A percentile compares a stretch with the other conserved stretches of the same genome.
Evolutionary conservation across 2,888 invertebrate species (phyloP).

Genomic region (Pogonocherus hispidulus): DNA sequence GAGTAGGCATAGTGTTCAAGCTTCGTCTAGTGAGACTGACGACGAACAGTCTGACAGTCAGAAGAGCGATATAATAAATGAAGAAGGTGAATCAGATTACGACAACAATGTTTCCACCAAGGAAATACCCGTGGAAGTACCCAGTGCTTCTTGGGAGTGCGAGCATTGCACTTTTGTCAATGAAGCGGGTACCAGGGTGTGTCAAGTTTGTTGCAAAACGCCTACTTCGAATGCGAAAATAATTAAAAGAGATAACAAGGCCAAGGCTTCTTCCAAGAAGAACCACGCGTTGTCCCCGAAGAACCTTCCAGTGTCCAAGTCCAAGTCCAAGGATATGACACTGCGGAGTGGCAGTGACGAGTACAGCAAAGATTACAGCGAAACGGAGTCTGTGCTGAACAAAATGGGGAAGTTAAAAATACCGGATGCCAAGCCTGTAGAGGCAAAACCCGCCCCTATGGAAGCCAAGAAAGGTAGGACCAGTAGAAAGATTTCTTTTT

Average conservation of each 20-base stretch:
- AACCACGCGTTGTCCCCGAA: slow-evolving; percentile 31
- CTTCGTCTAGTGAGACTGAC: slow-evolving; percentile 60
- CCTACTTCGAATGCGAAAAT: slow-evolving; percentile 66
- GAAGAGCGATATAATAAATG: slow-evolving; percentile 53
- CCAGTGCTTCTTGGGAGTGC: slow-evolving; percentile 83
- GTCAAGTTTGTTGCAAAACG: slow-evolving; percentile 90
- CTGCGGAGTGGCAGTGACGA: slow-evolving; percentile 62
- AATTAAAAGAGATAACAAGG: slow-evolving; percentile 36
- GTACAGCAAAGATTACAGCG: slow-evolving; percentile 66
- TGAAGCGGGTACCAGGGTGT: slow-evolving; percentile 83
- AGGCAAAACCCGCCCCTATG: slow-evolving; percentile 11
- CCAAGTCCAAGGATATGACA: slow-evolving; percentile 40
- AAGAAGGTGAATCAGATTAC: slow-evolving; percentile 57
- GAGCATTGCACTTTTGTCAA: slow-evolving; percentile 93
- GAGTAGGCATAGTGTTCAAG: slow-evolving; percentile 56
- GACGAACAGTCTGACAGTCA: slow-evolving; percentile 59
- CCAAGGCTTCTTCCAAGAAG: slow-evolving; percentile 33
- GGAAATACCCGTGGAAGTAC: slow-evolving; percentile 61
- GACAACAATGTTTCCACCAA: slow-evolving; percentile 62
- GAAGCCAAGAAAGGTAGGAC: slow-evolving; percentile 75
- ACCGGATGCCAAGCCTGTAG: slow-evolving; percentile 42
- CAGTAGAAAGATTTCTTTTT: slow-evolving; percentile 81
- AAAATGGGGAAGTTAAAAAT: slow-evolving; percentile 62
- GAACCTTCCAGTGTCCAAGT: slow-evolving; percentile 33
- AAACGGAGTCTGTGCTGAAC: slow-evolving; percentile 66